Percentiles rank a stretch among this genome's conserved stretches.
These are phyloP conservation scores for Choloepus didactylus DNA, from an alignment of 2,797 vertebrate genomes.

Conservation along the genomic window DNA sequence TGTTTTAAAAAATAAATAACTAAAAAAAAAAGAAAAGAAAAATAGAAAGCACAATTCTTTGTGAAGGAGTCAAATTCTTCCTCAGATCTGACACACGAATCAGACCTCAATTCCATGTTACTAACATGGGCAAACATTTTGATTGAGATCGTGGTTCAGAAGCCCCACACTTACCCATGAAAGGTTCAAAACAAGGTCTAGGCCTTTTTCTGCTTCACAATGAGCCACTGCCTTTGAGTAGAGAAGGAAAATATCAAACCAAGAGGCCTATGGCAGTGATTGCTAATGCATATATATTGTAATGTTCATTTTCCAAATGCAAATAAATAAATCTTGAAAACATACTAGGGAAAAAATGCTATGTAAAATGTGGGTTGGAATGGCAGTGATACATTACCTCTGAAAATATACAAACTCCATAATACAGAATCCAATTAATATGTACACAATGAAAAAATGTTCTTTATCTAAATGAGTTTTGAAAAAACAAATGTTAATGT, in stretches of 20 bases:
- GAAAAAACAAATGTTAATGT: background rate
- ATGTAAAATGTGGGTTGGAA: background rate
- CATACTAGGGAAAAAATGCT: conserved; percentile 23
- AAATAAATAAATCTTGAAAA: conserved; percentile 48
- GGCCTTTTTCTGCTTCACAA: background rate
- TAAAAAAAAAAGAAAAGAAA: background rate
- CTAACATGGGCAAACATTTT: conserved; percentile 25
- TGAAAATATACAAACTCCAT: background rate
- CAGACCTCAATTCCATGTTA: background rate
- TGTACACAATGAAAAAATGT: background rate
- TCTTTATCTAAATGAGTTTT: background rate
- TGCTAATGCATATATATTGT: conserved; percentile 44
- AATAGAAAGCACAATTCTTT: background rate
- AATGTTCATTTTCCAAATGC: conserved; percentile 45
- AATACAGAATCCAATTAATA: conserved; percentile 10
- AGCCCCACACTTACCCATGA: background rate
- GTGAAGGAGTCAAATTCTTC: background rate
- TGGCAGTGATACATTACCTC: background rate
- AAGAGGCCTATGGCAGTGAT: background rate
- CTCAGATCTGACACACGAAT: background rate
- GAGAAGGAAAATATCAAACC: conserved; percentile 16
- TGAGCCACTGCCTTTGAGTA: conserved; percentile 24
- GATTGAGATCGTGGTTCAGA: background rate
- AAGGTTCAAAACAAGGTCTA: conserved; percentile 26
- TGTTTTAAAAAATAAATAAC: too few species aligned